Evolutionary conservation across 2,888 invertebrate species (phyloP).

Genomic region (Pristionchus entomophagus): DNA sequence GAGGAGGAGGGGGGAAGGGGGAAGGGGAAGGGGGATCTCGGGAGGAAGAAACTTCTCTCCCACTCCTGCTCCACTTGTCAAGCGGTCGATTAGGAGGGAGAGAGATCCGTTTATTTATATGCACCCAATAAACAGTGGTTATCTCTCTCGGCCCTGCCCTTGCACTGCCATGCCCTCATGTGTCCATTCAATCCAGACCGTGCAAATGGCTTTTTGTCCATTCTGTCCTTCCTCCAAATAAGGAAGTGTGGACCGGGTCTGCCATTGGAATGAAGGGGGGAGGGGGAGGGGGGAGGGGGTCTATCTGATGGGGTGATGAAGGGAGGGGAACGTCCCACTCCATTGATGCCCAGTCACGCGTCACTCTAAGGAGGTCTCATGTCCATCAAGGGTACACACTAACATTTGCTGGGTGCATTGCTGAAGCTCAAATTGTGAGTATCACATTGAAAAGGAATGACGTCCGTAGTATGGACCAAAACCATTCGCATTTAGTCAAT

Average conservation of each 20-base stretch:
- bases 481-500: no score
- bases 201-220: no score
- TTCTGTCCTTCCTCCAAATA: neutral
- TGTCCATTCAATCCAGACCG: no score
- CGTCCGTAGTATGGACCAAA: no score
- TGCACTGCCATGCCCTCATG: no score
- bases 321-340: conserved; percentile 17
- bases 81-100: neutral
- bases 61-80: neutral
- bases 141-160: no score
- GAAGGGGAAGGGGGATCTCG: neutral
- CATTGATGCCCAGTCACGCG: conserved; percentile 9
- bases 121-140: no score
- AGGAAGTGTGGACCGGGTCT: conserved; percentile 1
- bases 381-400: neutral
- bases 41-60: neutral
- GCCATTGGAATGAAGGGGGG: conserved; percentile 17
- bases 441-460: neutral
- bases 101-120: neutral
- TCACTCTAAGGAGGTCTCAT: conserved; percentile 2
- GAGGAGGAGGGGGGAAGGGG: no score
- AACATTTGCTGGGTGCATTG: no score
- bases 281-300: neutral
- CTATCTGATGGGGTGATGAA: neutral
- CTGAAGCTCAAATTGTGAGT: no score